Conservation (phyloP, 1,140 invertebrate species). For the Zaprionus camerounensis region DNA sequence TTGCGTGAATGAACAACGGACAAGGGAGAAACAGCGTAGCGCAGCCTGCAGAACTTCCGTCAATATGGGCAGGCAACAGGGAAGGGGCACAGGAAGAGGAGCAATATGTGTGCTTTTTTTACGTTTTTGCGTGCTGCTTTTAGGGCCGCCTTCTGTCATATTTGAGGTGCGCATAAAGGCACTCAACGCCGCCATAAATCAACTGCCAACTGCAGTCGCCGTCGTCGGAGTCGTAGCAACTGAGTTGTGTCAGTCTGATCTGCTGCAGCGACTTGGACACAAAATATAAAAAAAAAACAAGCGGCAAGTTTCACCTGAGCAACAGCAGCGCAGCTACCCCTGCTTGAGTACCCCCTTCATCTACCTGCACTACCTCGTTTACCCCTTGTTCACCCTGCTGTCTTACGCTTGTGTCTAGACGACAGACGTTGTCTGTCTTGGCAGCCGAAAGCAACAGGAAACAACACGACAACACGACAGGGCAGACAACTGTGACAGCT, state of each 20-base stretch:
- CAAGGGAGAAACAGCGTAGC: slow-evolving; percentile 20
- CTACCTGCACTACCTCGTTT: not conserved
- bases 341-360: not conserved
- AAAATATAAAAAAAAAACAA: slow-evolving; percentile 50
- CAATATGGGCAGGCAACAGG: slow-evolving; percentile 9
- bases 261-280: slow-evolving; percentile 25
- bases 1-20: slow-evolving; percentile 70
- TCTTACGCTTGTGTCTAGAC: slow-evolving; percentile 78
- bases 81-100: not conserved
- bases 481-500: slow-evolving; percentile 77
- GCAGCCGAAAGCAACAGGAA: slow-evolving; percentile 66
- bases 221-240: not conserved
- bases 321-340: slow-evolving; percentile 6
- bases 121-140: slow-evolving; percentile 29
- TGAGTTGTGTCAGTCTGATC: not conserved
- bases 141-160: slow-evolving; percentile 72
- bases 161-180: slow-evolving; percentile 81
- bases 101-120: slow-evolving; percentile 20
- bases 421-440: slow-evolving; percentile 65
- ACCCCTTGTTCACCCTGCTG: slow-evolving; percentile 29
- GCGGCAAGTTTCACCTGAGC: slow-evolving; percentile 57
- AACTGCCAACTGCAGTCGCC: slow-evolving; percentile 58
- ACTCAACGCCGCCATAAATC: slow-evolving; percentile 82
- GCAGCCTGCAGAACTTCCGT: slow-evolving; percentile 60
- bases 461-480: slow-evolving; percentile 60